A percentile compares a stretch with the other conserved stretches of the same genome.
phyloP scores from a whole-genome alignment of 2,888 invertebrate genomes.

The Charanyca ferruginea region DNA sequence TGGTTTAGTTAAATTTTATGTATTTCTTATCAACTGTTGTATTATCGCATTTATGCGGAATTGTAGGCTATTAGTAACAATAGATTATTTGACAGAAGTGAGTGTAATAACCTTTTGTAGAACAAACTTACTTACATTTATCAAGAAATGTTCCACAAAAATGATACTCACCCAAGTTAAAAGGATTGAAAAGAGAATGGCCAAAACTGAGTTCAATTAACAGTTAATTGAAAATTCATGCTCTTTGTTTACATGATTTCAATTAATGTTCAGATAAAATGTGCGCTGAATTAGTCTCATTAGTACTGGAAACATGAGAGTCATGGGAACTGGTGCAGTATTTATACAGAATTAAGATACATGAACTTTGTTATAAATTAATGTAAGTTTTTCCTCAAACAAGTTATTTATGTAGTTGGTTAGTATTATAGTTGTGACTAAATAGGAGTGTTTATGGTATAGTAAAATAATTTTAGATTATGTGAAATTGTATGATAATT shows the following conservation, averaged over 20 bases:
- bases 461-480: conserved; percentile 6
- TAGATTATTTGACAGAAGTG: conserved; percentile 47
- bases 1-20: conserved; percentile 28
- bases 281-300: conserved; percentile 14
- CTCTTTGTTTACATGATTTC: conserved; percentile 32
- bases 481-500: background rate
- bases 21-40: conserved; percentile 46
- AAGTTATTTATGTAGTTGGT: conserved; percentile 2
- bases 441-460: background rate
- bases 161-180: conserved; percentile 5
- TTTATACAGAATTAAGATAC: conserved; percentile 17
- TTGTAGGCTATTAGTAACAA: conserved; percentile 37
- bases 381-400: conserved; percentile 46
- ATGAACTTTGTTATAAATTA: conserved; percentile 7
- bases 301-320: conserved; percentile 32
- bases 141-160: conserved; percentile 16
- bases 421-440: conserved; percentile 5
- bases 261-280: conserved; percentile 30
- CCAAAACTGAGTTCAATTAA: conserved; percentile 7
- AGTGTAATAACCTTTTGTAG: conserved; percentile 47
- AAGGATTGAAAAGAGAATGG: conserved; percentile 9
- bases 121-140: conserved; percentile 17
- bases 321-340: conserved; percentile 31
- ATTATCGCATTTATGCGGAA: conserved; percentile 35
- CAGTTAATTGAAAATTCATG: conserved; percentile 24